phyloP scores from a whole-genome alignment of 2,888 invertebrate genomes.

The Amiota communis region DNA sequence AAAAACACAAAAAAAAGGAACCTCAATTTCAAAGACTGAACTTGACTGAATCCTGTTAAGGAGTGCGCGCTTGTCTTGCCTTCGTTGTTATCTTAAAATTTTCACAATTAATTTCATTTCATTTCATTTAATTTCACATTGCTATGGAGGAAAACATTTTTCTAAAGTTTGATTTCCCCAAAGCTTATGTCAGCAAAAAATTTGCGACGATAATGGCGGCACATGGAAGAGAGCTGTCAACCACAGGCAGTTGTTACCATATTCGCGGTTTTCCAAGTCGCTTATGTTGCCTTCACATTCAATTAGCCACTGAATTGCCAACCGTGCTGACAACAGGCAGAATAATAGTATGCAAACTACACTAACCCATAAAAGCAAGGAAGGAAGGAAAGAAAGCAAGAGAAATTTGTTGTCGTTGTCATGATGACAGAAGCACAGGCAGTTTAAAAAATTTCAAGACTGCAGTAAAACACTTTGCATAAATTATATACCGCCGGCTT shows the following conservation, averaged over 20 bases:
- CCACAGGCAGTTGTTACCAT: no score
- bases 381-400: no score
- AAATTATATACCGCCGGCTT: slow-evolving; percentile 3
- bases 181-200: neutral
- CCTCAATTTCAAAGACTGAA: no score
- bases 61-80: neutral
- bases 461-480: slow-evolving; percentile 21
- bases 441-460: slow-evolving; percentile 21
- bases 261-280: neutral
- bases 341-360: no score
- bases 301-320: slow-evolving; percentile 14
- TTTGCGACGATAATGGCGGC: neutral
- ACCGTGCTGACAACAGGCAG: no score
- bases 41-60: neutral
- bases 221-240: no score
- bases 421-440: neutral
- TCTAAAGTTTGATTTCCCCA: neutral
- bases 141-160: neutral
- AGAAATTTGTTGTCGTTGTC: no score
- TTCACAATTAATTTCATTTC: slow-evolving; percentile 17
- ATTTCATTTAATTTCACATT: neutral
- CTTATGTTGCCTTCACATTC: slow-evolving; percentile 22
- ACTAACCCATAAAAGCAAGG: no score
- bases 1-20: neutral
- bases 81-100: slow-evolving; percentile 6